A percentile compares a stretch with the other conserved stretches of the same genome.
phyloP scores from a whole-genome alignment of 2,888 invertebrate genomes.

The Polyploca ridens region DNA sequence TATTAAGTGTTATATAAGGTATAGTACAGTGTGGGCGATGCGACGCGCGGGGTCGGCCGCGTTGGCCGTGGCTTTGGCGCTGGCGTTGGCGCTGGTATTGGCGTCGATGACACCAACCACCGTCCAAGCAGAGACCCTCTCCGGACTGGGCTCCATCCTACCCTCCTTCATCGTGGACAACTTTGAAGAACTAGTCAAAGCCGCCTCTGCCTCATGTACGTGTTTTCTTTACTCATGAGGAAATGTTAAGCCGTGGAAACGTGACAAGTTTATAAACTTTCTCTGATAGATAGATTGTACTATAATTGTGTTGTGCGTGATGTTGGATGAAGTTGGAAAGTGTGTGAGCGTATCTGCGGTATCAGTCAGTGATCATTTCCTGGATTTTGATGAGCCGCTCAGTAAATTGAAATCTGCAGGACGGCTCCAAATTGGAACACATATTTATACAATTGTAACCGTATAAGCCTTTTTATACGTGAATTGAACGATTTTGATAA shows the following conservation, averaged over 20 bases:
- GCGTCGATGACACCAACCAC: slow-evolving; percentile 4
- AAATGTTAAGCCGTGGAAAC: slow-evolving; percentile 21
- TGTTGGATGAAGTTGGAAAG: neutral
- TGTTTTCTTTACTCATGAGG: slow-evolving; percentile 19
- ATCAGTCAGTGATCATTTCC: neutral
- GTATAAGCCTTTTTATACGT: neutral
- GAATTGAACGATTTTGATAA: neutral
- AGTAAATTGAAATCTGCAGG: neutral
- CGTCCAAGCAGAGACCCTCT: slow-evolving; percentile 37
- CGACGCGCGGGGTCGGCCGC: slow-evolving; percentile 28
- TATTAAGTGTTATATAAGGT: slow-evolving; percentile 13
- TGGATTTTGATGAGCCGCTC: neutral
- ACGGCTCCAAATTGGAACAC: too few species aligned
- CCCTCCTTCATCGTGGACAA: slow-evolving; percentile 47
- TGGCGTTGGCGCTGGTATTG: slow-evolving; percentile 21
- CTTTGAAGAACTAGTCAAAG: slow-evolving; percentile 54
- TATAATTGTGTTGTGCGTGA: neutral
- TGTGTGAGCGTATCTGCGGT: neutral
- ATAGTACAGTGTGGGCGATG: slow-evolving; percentile 32
- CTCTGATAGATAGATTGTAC: slow-evolving; percentile 15
- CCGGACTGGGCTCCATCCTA: slow-evolving; percentile 42
- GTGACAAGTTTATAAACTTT: slow-evolving; percentile 22
- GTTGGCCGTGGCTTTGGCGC: slow-evolving; percentile 25
- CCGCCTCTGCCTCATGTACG: slow-evolving; percentile 58
- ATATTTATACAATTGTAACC: neutral